Conservation (phyloP, 2,797 vertebrate genomes). For the Pteronotus mesoamericanus region DNA sequence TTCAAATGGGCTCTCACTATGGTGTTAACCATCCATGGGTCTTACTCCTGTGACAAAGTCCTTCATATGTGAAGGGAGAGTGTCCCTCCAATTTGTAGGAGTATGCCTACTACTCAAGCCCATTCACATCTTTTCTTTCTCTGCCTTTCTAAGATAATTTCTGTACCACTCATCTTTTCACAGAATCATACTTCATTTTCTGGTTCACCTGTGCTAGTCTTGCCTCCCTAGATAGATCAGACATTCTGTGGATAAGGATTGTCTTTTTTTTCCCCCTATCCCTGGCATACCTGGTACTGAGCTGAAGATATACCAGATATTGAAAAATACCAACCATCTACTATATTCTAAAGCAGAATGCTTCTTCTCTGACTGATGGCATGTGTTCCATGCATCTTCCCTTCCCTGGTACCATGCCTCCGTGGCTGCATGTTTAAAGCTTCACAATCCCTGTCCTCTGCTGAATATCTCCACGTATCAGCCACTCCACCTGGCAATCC, state of each 20-base stretch:
- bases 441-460: background rate
- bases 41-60: background rate
- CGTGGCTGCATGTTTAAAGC: background rate
- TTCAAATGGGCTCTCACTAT: background rate
- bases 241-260: background rate
- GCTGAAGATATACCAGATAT: background rate
- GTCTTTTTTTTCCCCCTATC: background rate
- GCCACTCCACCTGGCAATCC: background rate
- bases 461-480: accelerated
- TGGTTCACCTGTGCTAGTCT: background rate
- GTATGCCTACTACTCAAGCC: too few species aligned
- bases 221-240: background rate
- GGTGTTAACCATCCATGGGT: background rate
- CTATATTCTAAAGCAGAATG: background rate
- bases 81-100: background rate
- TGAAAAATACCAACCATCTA: background rate
- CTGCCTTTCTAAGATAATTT: background rate
- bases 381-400: accelerated
- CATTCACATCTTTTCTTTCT: background rate
- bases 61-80: background rate
- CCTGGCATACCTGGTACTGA: background rate
- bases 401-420: background rate
- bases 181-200: background rate
- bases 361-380: background rate
- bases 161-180: background rate